phyloP scores from a whole-genome alignment of 2,888 invertebrate genomes.

The Leptinotarsa rubiginosa region DNA sequence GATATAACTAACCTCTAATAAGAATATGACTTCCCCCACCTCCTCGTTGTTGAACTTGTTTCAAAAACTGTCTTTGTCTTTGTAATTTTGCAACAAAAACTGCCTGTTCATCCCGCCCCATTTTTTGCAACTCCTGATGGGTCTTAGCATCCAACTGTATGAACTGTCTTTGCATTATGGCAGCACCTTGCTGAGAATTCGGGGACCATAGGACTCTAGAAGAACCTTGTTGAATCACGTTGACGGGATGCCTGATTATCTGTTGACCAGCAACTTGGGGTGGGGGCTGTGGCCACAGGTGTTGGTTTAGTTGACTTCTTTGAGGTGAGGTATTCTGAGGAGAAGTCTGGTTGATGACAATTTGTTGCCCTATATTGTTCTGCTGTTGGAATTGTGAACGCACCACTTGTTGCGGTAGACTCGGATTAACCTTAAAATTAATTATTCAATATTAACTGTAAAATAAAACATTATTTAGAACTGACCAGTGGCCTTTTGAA shows the following conservation, averaged over 20 bases:
- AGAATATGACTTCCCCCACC: constrained; percentile 62
- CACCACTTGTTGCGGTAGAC: constrained; percentile 50
- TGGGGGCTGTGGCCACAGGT: constrained; percentile 54
- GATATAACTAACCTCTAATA: constrained; percentile 54
- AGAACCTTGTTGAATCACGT: constrained; percentile 66
- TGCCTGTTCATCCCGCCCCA: constrained; percentile 83
- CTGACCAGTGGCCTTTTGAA: too few species aligned
- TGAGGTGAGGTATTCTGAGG: constrained; percentile 49
- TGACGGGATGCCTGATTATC: constrained; percentile 67
- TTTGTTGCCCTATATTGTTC: constrained; percentile 41
- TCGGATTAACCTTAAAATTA: constrained; percentile 10
- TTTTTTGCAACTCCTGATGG: constrained; percentile 84
- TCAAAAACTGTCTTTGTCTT: constrained; percentile 70
- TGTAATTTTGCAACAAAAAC: constrained; percentile 82
- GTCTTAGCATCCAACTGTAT: constrained; percentile 87
- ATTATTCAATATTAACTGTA: not conserved
- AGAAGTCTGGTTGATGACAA: constrained; percentile 54
- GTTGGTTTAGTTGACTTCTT: constrained; percentile 57
- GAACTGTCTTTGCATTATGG: constrained; percentile 72
- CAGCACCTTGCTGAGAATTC: constrained; percentile 54
- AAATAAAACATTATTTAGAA: too few species aligned
- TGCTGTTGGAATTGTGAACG: constrained; percentile 54
- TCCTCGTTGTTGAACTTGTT: constrained; percentile 69
- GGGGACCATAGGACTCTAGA: constrained; percentile 60
- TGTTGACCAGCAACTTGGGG: constrained; percentile 42